Conservation (phyloP, 2,113 vertebrate species). For the Holacanthus passer region DNA sequence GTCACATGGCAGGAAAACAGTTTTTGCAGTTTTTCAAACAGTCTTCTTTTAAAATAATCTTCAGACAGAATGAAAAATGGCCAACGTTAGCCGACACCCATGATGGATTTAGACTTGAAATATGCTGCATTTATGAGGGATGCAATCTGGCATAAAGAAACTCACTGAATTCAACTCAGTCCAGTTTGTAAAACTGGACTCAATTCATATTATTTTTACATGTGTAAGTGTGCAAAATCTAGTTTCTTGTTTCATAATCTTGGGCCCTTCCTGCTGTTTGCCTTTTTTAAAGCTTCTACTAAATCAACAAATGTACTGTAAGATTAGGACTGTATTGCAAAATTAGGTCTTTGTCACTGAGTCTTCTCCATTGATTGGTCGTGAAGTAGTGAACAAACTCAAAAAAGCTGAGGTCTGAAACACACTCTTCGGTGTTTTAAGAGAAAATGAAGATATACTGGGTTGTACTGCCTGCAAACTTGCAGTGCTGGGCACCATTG, state of each 20-base stretch:
- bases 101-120: background rate
- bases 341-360: background rate
- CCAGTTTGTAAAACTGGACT: background rate
- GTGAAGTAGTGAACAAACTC: background rate
- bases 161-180: background rate
- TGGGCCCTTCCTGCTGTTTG: background rate
- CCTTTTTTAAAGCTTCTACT: background rate
- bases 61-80: background rate
- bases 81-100: background rate
- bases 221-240: background rate
- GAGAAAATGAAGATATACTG: background rate
- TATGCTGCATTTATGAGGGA: no score
- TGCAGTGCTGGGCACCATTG: slow-evolving; percentile 21
- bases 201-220: background rate
- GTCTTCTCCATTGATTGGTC: background rate
- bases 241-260: background rate
- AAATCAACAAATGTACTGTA: background rate
- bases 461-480: slow-evolving; percentile 20
- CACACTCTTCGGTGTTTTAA: background rate
- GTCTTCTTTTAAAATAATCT: slow-evolving; percentile 4
- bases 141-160: background rate
- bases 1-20: background rate
- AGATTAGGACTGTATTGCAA: background rate
- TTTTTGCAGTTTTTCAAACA: background rate
- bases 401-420: background rate